phyloP scores from a whole-genome alignment of 2,888 invertebrate genomes.

The Ichneumoninae sp. region DNA sequence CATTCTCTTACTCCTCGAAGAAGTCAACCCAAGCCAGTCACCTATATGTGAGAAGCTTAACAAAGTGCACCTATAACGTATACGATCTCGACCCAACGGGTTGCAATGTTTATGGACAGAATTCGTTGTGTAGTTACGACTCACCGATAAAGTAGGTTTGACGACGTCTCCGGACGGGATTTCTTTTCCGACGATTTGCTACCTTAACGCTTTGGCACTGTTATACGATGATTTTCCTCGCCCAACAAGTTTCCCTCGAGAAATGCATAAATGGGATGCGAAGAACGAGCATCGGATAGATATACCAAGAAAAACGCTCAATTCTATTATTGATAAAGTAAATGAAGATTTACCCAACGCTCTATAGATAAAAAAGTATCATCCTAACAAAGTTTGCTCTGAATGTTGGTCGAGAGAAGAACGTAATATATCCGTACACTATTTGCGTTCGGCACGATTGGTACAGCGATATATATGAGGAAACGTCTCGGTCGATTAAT shows the following conservation, averaged over 20 bases:
- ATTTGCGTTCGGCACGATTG: background rate
- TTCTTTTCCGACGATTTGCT: background rate
- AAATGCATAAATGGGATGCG: background rate
- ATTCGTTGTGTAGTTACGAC: constrained; percentile 39
- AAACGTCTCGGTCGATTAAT: background rate
- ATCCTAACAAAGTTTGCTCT: background rate
- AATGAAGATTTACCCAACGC: background rate
- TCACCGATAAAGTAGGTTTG: constrained; percentile 49
- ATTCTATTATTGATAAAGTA: background rate
- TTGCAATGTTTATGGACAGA: constrained; percentile 46
- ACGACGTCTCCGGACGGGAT: constrained; percentile 48
- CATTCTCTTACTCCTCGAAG: constrained; percentile 15
- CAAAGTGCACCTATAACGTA: constrained; percentile 42
- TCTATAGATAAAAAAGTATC: background rate
- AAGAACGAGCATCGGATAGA: background rate
- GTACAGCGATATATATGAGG: background rate
- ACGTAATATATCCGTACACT: background rate
- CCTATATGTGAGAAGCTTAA: constrained; percentile 33
- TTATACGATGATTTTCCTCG: background rate
- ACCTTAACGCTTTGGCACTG: background rate
- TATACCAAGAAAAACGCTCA: background rate
- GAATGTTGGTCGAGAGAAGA: background rate
- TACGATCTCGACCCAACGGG: constrained; percentile 9
- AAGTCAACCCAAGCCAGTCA: constrained; percentile 2
- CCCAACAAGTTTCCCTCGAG: background rate